Evolutionary conservation across 2,888 invertebrate genomes (phyloP), one percentile per base, ranked within the genome.

Genomic region (Acleris cristana): DNA sequence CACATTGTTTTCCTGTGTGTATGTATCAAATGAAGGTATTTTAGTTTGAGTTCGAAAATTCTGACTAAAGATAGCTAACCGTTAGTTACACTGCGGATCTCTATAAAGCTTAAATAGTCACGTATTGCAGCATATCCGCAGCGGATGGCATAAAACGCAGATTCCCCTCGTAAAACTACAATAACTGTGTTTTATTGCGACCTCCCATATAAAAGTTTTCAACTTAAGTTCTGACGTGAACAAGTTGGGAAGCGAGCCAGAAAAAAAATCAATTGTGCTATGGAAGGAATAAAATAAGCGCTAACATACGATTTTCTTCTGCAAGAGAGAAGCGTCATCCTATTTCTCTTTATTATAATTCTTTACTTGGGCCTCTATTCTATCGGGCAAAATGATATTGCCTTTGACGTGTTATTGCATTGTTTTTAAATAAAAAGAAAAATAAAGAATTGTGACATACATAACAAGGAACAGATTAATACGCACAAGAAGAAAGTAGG

Each of bases 121-220:
- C 48, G 56, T 51, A 61, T 49, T 52, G 61, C 61, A 53, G 56
- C 62, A 63, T 26, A 26, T 63, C 53, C 63, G 56, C 52, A 64
- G 65, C 66, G 49, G 73, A 69, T 60, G 74, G 70, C 72, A 80
- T 77, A 77, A 74, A 75, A 75, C 73, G 73, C 76, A 77, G 78
- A 78, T 80, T 75, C 73, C 65, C 60, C 73, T 76, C 77, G 76
- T 80, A 78, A 79, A 79, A 80, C 75, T 76, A 76, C 78, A 76
- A 79, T 81, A 80, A 79, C 78, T 75, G 71, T 76, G 76, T 75
- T 82, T 81, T 79, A 82, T 81, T 74, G 73, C 76, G 71, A 73
- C 72, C 76, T 73, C 74, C 49, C 74, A 65, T 67, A 76, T 72
- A 79, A 75, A 79, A 79, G 73, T 81, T 79, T 75, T 66, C 70